Evolutionary conservation across 2,113 vertebrate species (phyloP), one percentile per base, ranked within the genome.

Genomic region (Hiodon tergisus): DNA sequence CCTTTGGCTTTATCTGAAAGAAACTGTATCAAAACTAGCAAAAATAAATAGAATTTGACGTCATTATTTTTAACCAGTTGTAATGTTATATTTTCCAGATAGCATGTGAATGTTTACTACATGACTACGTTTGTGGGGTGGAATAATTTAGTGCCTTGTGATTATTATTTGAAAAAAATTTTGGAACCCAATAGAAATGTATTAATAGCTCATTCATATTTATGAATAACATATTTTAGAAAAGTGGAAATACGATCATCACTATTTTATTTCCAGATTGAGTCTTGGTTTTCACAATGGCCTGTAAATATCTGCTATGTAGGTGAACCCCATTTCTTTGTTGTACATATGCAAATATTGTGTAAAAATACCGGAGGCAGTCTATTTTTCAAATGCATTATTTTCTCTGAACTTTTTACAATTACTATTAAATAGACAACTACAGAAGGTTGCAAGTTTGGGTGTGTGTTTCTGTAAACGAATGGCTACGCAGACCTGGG

Each of bases 231-330:
- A 65, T 54, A 3, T 52, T 62, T 59, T 48, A 63, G 48, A 69
- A 68, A 54, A 52, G 50, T 13, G 16, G 51, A n/a, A 53, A 69
- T 14, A 51, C n/a, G 8, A 6, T 11, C 52, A n/a, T 69, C 17
- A 55, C 16, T 2, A 6, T 52, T 65, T n/a, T 14, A 65, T 46
- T 67, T 47, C 31, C 51, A 52, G 17, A 10, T 46, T 7, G n/a
- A 47, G 46, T 54, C 53, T 46, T 61, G 3, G 46, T 59, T 77
- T 48, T 63, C 72, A 46, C 50, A 53, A 77, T 54, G 17, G 68
- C 62, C 67, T 82, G 82, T 84, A 84, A 77, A 83, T 80, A 79
- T 59, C 65, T 47, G 67, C 54, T 60, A 47, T 50, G 31, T 68
- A 77, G 57, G 66, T 79, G 75, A 83, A 80, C 58, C 79, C 71